Base-by-base conservation (phyloP, 1,140 invertebrate species). In the Sitobion miscanthi region DNA sequence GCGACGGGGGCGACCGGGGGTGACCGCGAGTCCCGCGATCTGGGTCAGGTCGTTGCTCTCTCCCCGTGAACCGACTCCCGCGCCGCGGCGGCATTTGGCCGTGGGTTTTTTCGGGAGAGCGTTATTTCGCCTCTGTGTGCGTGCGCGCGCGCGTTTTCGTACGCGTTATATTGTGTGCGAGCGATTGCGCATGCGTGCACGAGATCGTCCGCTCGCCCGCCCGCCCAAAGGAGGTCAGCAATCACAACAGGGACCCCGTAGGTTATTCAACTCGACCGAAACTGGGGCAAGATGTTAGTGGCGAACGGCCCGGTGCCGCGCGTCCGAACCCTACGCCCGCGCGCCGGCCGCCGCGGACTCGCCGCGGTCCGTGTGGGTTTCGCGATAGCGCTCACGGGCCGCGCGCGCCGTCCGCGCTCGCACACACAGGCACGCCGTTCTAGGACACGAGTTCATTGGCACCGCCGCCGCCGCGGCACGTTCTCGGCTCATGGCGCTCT, bases 381-480 rank as follows among this genome's bases (percentile, higher is more conserved):
- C 82, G 91, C 82, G 91, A 21, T 45, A 1, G 5, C 82, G 91
- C 77, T 93, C 5, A 83, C 91, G 47, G 91, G 69, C 69, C 57
- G 54, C 25, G 30, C 4, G 20, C 54, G 6, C 9, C 57, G 25
- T 35, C 38, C 38, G 47, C 57, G 20, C n/a, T 21, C 20, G 38
- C 90, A 20, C 89, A 62, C 42, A 77, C 62, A n/a, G 30, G n/a
- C 62, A 77, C 38, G 85, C 82, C 17, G 91, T 93, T 93, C 91
- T 93, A 93, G 91, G 91, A 93, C 91, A 85, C 91, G 91, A 69
- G 91, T 93, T 93, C 91, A 93, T 93, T 93, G 91, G 91, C 91
- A 93, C 30, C 91, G 49, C 47, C 91, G 62, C 89, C 89, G 54
- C 86, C 90, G 90, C 38, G 38, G 25, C 91, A 85, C 91, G 91